These are phyloP conservation scores for Palythoa grandiflora DNA, from an alignment of 92 coral and sea anemone genomes.

Conservation along the genomic window DNA sequence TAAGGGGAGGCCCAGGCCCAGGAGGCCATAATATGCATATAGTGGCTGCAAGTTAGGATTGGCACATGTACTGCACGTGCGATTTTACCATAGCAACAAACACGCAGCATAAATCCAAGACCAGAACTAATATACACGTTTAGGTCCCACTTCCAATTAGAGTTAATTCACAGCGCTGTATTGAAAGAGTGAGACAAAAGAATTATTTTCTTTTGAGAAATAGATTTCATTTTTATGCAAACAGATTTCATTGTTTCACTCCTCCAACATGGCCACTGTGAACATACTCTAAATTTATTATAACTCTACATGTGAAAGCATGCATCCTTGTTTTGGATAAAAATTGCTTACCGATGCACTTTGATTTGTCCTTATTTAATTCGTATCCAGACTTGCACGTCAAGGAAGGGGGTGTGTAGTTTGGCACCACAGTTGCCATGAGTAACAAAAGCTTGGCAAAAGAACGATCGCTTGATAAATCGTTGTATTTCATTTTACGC, in stretches of 20 bases:
- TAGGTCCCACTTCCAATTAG: neutral
- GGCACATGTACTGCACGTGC: no score
- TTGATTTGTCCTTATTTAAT: constrained; percentile 19
- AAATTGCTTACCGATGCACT: constrained; percentile 21
- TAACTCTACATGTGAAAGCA: no score
- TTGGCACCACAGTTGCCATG: constrained; percentile 40
- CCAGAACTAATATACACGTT: neutral
- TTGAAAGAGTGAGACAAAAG: no score
- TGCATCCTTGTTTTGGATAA: neutral
- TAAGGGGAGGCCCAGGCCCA: no score
- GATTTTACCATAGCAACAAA: neutral
- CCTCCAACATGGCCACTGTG: no score
- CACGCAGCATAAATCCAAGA: neutral
- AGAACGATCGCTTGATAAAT: constrained; percentile 36
- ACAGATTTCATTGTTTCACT: no score
- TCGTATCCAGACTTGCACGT: constrained; percentile 24
- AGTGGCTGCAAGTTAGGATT: no score
- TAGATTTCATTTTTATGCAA: no score
- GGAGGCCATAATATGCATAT: no score
- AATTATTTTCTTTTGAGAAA: no score
- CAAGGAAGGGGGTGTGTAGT: constrained; percentile 33
- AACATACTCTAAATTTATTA: no score
- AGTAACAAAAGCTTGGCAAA: neutral
- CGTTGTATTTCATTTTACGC: neutral
- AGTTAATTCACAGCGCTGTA: no score